Conservation (phyloP, 2,888 invertebrate genomes). For the Sesamia inferens region DNA sequence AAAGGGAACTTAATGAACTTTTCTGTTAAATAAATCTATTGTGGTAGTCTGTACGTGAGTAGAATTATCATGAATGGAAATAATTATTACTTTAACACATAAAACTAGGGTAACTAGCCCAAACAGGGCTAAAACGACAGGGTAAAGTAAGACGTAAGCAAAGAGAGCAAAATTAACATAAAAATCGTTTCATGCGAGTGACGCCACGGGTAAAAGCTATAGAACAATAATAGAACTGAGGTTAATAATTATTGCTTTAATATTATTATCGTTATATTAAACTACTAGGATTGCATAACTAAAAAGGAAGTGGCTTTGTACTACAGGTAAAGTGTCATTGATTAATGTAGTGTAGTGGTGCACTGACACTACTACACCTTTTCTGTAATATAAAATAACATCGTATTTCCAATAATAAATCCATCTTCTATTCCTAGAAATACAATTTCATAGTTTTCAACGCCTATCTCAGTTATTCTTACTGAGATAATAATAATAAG, state of each 20-base stretch:
- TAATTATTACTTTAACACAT: not conserved
- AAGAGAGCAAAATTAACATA: no score
- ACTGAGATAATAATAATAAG: no score
- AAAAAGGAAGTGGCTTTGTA: not conserved
- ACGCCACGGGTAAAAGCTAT: not conserved
- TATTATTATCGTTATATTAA: slow-evolving; percentile 6
- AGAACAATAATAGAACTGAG: not conserved
- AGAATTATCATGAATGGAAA: not conserved
- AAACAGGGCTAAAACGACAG: no score
- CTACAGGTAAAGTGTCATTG: not conserved
- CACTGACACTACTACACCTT: not conserved
- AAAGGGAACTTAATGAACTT: not conserved
- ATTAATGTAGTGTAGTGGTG: not conserved
- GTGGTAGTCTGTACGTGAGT: not conserved
- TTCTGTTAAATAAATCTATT: not conserved
- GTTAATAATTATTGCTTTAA: not conserved
- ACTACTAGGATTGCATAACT: slow-evolving; percentile 7
- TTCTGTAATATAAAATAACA: not conserved
- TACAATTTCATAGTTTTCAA: not conserved
- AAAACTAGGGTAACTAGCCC: no score
- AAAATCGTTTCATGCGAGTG: no score
- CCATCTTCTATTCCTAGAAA: not conserved
- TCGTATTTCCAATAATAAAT: not conserved
- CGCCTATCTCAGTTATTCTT: no score
- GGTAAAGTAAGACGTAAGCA: no score